These are phyloP conservation scores for Zele albiditarsus DNA, from an alignment of 2,888 invertebrate species.

Conservation along the genomic window DNA sequence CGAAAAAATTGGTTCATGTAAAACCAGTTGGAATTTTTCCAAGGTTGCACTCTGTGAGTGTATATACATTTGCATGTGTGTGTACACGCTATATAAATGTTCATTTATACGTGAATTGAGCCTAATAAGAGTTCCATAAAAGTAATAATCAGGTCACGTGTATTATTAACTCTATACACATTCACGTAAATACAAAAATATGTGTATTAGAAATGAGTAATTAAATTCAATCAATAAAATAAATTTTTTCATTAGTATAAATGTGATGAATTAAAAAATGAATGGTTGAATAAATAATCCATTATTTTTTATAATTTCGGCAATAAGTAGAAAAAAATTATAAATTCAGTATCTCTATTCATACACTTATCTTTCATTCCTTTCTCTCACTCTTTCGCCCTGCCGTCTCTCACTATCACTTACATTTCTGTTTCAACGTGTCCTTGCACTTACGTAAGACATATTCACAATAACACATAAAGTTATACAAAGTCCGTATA, in stretches of 20 bases:
- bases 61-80: neutral
- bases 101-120: neutral
- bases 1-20: neutral
- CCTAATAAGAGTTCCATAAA: constrained; percentile 11
- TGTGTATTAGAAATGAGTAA: neutral
- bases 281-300: too few species aligned
- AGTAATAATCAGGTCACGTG: constrained; percentile 1
- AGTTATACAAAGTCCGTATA: constrained; percentile 48
- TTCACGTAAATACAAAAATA: neutral
- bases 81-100: neutral
- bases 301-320: too few species aligned
- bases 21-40: neutral
- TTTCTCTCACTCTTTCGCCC: too few species aligned
- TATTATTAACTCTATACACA: neutral
- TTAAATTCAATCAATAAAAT: neutral
- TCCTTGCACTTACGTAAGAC: constrained; percentile 60
- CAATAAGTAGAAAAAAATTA: too few species aligned
- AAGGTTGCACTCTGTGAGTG: neutral
- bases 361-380: neutral
- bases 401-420: neutral
- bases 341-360: too few species aligned
- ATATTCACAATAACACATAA: constrained; percentile 26
- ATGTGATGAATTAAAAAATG: too few species aligned
- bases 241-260: neutral
- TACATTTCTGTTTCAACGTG: constrained; percentile 34